A percentile compares a stretch with the other conserved stretches of the same genome.
Conservation (phyloP, 2,797 vertebrate genomes). For the Cygnus olor region DNA sequence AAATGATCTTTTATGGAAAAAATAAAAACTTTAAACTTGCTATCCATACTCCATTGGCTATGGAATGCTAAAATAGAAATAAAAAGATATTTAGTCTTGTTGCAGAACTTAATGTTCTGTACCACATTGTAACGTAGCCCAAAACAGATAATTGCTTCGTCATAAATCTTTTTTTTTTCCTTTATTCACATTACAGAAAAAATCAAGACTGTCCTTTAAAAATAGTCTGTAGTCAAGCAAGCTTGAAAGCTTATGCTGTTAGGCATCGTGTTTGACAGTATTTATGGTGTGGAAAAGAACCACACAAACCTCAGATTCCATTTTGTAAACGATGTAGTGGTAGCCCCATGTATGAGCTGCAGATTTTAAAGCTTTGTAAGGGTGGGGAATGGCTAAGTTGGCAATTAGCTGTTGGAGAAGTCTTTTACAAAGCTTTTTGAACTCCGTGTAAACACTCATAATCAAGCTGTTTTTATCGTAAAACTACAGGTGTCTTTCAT, state of each 20-base stretch:
- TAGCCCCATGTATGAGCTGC: background rate
- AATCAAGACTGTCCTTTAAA: background rate
- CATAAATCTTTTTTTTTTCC: background rate
- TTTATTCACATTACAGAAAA: background rate
- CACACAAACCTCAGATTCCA: too few species aligned
- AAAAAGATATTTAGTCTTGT: background rate
- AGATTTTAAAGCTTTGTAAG: background rate
- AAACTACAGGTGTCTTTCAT: background rate
- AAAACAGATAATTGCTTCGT: background rate
- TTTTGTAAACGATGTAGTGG: background rate
- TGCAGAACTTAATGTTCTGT: constrained; percentile 40
- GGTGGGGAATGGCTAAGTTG: background rate
- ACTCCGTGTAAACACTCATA: background rate
- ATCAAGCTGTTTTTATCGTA: background rate
- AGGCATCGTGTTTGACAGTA: accelerated
- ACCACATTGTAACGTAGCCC: background rate
- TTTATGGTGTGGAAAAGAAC: background rate
- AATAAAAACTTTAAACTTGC: background rate
- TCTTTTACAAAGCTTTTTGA: background rate
- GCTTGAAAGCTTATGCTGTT: background rate
- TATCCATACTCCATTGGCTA: background rate
- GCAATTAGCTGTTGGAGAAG: background rate
- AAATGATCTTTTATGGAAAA: constrained; percentile 5
- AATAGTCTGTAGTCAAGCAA: background rate
- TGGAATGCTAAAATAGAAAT: constrained; percentile 5